A percentile compares a stretch with the other conserved stretches of the same genome.
Evolutionary conservation across 2,888 invertebrate species (phyloP).

Genomic region (Lasiommata megera): DNA sequence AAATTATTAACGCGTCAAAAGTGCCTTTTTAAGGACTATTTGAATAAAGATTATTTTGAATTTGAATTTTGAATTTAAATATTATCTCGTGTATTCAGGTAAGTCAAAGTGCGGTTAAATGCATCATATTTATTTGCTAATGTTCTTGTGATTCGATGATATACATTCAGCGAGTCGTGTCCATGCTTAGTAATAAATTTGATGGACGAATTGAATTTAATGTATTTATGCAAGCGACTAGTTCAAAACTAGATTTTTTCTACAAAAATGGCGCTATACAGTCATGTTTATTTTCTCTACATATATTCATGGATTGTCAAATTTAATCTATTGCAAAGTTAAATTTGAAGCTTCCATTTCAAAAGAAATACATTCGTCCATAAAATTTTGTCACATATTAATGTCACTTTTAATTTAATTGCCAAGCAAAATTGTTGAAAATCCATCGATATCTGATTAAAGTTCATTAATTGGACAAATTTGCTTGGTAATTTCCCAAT

Average conservation of each 20-base stretch:
- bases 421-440: slow-evolving; percentile 6
- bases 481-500: not conserved
- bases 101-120: slow-evolving; percentile 10
- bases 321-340: not conserved
- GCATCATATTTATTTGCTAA: not conserved
- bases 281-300: too few relatives aligned
- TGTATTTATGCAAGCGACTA: too few relatives aligned
- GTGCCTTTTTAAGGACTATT: too few relatives aligned
- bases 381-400: not conserved
- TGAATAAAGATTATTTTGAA: too few relatives aligned
- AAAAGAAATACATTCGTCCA: slow-evolving; percentile 6
- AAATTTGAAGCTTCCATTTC: not conserved
- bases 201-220: slow-evolving; percentile 15
- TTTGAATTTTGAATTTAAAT: too few relatives aligned
- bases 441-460: too few relatives aligned
- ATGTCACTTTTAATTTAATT: not conserved
- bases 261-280: too few relatives aligned
- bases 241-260: too few relatives aligned
- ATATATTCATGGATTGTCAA: not conserved
- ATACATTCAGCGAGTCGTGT: slow-evolving; percentile 2
- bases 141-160: not conserved
- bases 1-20: too few relatives aligned
- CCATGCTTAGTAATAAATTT: slow-evolving; percentile 15
- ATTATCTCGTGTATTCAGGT: not conserved
- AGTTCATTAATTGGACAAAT: not conserved